These are phyloP conservation scores for Drosophila cognata DNA, from an alignment of 2,888 invertebrate species.

Conservation along the genomic window DNA sequence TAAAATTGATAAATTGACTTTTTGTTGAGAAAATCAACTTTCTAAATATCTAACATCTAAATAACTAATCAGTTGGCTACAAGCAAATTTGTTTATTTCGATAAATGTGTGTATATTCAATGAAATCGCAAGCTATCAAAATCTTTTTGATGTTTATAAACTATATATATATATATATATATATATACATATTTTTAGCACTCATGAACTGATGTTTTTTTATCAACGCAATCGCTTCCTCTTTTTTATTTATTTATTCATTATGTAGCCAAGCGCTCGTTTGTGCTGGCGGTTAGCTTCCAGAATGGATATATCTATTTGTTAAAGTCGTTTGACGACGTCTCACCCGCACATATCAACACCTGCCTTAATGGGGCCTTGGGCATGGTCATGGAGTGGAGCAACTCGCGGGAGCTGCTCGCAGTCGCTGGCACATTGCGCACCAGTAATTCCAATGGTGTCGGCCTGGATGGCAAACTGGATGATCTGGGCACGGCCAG, in stretches of 20 bases:
- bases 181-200: neutral
- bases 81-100: neutral
- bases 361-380: conserved; percentile 91
- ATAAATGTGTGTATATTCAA: neutral
- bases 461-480: conserved; percentile 59
- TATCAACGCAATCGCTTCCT: neutral
- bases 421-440: conserved; percentile 94
- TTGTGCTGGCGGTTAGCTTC: conserved; percentile 94
- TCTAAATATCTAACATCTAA: neutral
- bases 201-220: neutral
- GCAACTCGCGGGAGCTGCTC: conserved; percentile 95
- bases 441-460: conserved; percentile 45
- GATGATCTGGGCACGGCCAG: conserved; percentile 85
- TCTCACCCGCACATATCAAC: conserved; percentile 93
- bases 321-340: conserved; percentile 96
- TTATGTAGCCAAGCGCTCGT: conserved; percentile 87
- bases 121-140: neutral
- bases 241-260: neutral
- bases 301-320: conserved; percentile 96
- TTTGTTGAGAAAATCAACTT: neutral
- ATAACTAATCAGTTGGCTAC: neutral
- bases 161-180: neutral
- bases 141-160: neutral
- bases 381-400: conserved; percentile 97
- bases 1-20: neutral